Percentiles rank a stretch among this genome's conserved stretches.
Conservation (phyloP, 2,113 vertebrate species). For the Tonatia bakeri region DNA sequence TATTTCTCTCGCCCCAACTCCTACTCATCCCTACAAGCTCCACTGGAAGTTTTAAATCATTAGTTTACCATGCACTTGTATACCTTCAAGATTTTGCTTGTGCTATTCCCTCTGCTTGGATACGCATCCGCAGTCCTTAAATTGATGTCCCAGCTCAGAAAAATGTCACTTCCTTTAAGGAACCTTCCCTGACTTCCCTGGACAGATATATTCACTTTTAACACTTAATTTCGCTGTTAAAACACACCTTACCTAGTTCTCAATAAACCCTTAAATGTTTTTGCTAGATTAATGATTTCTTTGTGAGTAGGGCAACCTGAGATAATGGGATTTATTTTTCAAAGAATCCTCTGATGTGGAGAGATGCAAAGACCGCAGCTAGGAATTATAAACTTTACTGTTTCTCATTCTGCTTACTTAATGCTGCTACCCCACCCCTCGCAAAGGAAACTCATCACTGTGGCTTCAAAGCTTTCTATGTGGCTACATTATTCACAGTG, state of each 20-base stretch:
- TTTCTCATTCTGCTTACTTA: background rate
- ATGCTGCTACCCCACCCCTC: background rate
- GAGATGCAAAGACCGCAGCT: background rate
- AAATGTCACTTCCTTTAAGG: background rate
- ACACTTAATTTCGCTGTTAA: background rate
- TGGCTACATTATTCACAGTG: background rate
- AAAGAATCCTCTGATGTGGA: background rate
- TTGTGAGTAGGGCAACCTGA: background rate
- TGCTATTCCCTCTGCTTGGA: background rate
- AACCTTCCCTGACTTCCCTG: background rate
- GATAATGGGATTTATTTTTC: conserved; percentile 48
- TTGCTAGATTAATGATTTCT: conserved; percentile 44
- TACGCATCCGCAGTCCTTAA: background rate
- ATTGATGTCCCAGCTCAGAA: background rate
- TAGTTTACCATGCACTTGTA: background rate
- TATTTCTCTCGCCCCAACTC: background rate
- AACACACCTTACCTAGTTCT: background rate
- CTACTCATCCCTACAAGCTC: background rate
- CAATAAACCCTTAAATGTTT: background rate
- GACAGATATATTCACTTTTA: background rate
- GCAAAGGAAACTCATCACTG: background rate
- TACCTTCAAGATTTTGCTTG: background rate
- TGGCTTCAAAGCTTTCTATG: conserved; percentile 26
- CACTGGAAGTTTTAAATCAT: background rate
- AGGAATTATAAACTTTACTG: background rate